A percentile compares a stretch with the other conserved stretches of the same genome.
phyloP scores from a whole-genome alignment of 2,888 invertebrate genomes.

The Prosapia bicincta region DNA sequence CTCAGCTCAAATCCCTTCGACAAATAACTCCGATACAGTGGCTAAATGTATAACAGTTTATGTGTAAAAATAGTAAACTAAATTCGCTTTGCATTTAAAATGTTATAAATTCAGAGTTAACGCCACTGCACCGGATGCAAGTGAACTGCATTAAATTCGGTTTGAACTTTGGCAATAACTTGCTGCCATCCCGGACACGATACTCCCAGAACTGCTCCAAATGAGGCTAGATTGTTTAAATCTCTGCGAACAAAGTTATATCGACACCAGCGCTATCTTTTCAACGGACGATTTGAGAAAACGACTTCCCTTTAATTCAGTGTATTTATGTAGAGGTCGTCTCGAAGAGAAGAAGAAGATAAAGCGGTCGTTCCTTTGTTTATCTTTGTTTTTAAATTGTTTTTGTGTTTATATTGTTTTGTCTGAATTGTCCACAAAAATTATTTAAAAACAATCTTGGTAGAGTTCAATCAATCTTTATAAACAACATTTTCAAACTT shows the following conservation, averaged over 20 bases:
- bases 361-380: too few relatives aligned
- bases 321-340: too few relatives aligned
- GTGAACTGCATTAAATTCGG: not conserved
- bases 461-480: too few relatives aligned
- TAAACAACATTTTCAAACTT: too few relatives aligned
- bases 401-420: too few relatives aligned
- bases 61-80: not conserved
- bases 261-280: not conserved
- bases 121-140: not conserved
- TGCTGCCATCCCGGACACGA: not conserved
- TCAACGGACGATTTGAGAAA: slow-evolving; percentile 2
- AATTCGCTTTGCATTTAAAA: not conserved
- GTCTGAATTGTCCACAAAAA: too few relatives aligned
- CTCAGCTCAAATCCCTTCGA: not conserved
- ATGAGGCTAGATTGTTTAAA: not conserved
- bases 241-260: not conserved
- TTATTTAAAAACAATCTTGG: too few relatives aligned
- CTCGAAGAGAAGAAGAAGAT: too few relatives aligned
- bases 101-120: not conserved
- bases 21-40: not conserved
- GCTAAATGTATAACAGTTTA: not conserved
- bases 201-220: not conserved
- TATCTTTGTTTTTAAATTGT: too few relatives aligned
- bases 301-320: not conserved
- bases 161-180: not conserved